Percentiles rank a stretch among this genome's conserved stretches.
phyloP scores from a whole-genome alignment of 2,797 vertebrate species.

The Sebastes matsubarae region DNA sequence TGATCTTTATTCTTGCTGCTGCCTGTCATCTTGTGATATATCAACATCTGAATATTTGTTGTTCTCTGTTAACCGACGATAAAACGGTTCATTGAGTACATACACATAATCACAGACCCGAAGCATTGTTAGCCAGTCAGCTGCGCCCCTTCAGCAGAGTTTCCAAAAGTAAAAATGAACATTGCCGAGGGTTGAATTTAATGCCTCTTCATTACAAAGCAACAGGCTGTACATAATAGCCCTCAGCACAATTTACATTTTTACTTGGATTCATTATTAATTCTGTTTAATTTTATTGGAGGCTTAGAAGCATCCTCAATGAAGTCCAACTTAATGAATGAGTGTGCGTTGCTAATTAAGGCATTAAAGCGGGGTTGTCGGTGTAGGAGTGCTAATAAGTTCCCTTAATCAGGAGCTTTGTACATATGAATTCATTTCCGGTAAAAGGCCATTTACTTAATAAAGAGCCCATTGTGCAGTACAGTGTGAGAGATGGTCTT shows the following conservation, averaged over 20 bases:
- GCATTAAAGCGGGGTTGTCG: conserved; percentile 28
- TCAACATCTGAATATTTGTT: neutral
- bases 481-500: conserved; percentile 1
- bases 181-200: neutral
- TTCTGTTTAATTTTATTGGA: conserved; percentile 32
- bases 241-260: neutral
- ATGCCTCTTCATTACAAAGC: neutral
- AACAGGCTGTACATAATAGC: neutral
- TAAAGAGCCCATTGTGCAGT: conserved; percentile 10
- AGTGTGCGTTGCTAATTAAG: conserved; percentile 55
- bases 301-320: conserved; percentile 27
- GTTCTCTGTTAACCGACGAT: neutral
- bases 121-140: neutral
- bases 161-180: neutral
- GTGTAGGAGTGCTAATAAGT: conserved; percentile 43
- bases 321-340: conserved; percentile 47
- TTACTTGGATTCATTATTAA: conserved; percentile 38
- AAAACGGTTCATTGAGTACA: neutral
- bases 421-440: conserved; percentile 41
- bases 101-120: neutral
- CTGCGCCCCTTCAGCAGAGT: neutral
- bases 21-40: neutral
- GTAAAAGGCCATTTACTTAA: conserved; percentile 28
- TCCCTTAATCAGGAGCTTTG: conserved; percentile 50
- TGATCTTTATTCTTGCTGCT: neutral